Percentiles rank a stretch among this genome's conserved stretches.
Evolutionary conservation across 1,140 invertebrate genomes (phyloP).

Genomic region (Drosophila truncata): DNA sequence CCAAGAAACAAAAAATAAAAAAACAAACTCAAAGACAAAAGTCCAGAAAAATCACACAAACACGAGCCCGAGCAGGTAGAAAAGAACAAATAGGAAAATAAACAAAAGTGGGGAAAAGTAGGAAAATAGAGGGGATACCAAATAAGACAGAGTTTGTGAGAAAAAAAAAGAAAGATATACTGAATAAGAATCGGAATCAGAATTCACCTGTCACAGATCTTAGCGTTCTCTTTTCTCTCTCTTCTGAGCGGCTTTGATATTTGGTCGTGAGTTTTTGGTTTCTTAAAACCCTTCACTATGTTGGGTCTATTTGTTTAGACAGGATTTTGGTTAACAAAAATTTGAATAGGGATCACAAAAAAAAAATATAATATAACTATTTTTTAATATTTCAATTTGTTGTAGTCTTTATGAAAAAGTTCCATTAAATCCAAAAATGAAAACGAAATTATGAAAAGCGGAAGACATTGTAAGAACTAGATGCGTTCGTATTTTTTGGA

Average conservation of each 20-base stretch:
- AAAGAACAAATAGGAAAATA: conserved; percentile 40
- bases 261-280: conserved; percentile 28
- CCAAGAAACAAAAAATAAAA: conserved; percentile 4
- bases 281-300: conserved; percentile 3
- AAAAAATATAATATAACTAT: not conserved
- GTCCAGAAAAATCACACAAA: conserved; percentile 44
- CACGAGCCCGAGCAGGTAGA: conserved; percentile 40
- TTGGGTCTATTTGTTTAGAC: not conserved
- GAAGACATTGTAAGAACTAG: too few species aligned
- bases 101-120: conserved; percentile 29
- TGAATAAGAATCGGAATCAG: conserved; percentile 19
- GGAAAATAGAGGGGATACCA: conserved; percentile 18
- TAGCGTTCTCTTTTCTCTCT: conserved; percentile 1
- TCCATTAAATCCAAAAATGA: not conserved
- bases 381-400: not conserved
- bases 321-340: not conserved
- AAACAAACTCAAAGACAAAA: conserved; percentile 32
- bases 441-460: not conserved
- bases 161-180: not conserved
- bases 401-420: not conserved
- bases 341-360: not conserved
- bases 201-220: conserved; percentile 57
- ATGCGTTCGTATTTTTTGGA: not conserved
- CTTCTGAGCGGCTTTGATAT: conserved; percentile 30
- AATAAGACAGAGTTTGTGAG: conserved; percentile 18